Conservation (phyloP, 1,140 invertebrate genomes). For the Formica exsecta region DNA sequence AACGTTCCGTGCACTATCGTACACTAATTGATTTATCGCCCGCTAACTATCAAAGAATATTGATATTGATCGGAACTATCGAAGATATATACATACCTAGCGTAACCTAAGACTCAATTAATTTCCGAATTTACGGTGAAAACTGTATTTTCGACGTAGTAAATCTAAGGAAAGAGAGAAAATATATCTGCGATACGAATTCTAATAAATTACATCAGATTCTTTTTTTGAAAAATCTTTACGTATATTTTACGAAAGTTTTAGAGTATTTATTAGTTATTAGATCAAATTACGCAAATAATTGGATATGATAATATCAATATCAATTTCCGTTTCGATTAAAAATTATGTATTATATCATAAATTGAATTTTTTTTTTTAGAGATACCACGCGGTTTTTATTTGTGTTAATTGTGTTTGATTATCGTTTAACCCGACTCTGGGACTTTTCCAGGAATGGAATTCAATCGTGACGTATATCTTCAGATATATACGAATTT, state of each 20-base stretch:
- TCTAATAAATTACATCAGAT: slow-evolving; percentile 8
- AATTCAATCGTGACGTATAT: background rate
- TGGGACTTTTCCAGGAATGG: background rate
- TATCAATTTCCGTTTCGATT: background rate
- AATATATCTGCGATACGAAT: background rate
- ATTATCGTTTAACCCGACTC: background rate
- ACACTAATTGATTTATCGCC: slow-evolving; percentile 58
- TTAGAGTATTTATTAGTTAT: background rate
- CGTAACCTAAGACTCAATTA: slow-evolving; percentile 33
- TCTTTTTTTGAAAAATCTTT: background rate
- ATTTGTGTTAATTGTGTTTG: background rate
- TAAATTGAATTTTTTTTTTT: background rate
- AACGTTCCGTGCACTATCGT: slow-evolving; percentile 47
- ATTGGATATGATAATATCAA: background rate
- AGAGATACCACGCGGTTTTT: background rate
- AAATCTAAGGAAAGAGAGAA: background rate
- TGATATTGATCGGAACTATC: slow-evolving; percentile 51
- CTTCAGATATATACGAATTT: slow-evolving; percentile 3
- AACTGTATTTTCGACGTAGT: slow-evolving; percentile 35
- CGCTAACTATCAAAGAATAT: slow-evolving; percentile 58
- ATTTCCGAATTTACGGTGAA: slow-evolving; percentile 48
- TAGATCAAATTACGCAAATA: background rate
- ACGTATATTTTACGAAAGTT: background rate
- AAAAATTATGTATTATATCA: background rate
- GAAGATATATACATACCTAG: slow-evolving; percentile 3